Evolutionary conservation across 2,888 invertebrate genomes (phyloP), one percentile per base, ranked within the genome.

Genomic region (Cepaea hortensis): DNA sequence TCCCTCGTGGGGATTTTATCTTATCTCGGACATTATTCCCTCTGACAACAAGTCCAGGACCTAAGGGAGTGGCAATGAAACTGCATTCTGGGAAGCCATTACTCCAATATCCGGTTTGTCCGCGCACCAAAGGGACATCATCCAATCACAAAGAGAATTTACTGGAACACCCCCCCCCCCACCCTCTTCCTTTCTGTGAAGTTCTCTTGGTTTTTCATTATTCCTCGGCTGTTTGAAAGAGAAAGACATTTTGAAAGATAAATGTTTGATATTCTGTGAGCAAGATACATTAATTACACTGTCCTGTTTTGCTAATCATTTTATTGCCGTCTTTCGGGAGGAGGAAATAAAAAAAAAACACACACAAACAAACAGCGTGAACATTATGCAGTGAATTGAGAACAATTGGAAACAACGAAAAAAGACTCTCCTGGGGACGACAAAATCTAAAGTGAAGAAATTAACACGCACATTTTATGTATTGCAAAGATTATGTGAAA

Each of bases 11-110:
- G 35, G 62, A 79, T 79, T 79, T 79, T 79, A 79, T 79, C 62
- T 62, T 79, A 61, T 79, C 46, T 79, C 62, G 23, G 79, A 79
- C 79, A 79, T 79, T 79, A 79, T 79, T 23, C 79, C 62, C 9
- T 46, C 13, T 62, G 79, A 79, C 79, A 79, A 79, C 79, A 79
- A 79, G 62, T 62, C 62, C 9, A 15, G 13, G 3, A 46, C 62
- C 79, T 61, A 23, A 18, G 50, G 62, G 79, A 55, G 20, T 46
- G 79, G 62, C 35, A 62, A 62, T 35, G 35, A 79, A 79, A 79
- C 61, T 79, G 62, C 62, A 79, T 79, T 79, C 79, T 62, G 62
- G 77, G 35, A 62, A 62, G 62, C 62, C 79, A 79, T 79, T 62
- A 62, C 61, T 79, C 62, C 79, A 62, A 79, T 79, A 79, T 79